Evolutionary conservation across 2,888 invertebrate species (phyloP).

Genomic region (Aphodius sticticus): DNA sequence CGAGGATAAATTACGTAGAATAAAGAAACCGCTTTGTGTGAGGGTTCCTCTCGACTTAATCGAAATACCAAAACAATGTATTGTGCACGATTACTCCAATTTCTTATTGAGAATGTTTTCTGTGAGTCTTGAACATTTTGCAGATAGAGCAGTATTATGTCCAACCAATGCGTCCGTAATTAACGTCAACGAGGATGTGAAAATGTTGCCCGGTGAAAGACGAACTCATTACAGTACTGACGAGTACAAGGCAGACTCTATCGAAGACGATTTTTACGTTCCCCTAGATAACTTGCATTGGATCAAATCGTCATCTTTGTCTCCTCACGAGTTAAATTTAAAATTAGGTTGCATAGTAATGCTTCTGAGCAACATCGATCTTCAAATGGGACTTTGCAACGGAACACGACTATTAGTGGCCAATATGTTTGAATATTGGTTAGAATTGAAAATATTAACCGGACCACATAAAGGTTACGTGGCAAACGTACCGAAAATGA

Average conservation of each 20-base stretch:
- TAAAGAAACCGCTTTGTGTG: not conserved
- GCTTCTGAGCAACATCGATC: constrained; percentile 39
- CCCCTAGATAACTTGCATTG: constrained; percentile 14
- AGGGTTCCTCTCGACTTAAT: constrained; percentile 32
- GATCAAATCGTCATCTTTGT: constrained; percentile 7
- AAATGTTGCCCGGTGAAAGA: constrained; percentile 25
- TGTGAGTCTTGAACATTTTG: not conserved
- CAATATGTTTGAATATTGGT: not conserved
- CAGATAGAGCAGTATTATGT: constrained; percentile 29
- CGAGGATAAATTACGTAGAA: constrained; percentile 20
- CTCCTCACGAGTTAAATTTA: constrained; percentile 20
- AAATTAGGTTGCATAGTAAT: constrained; percentile 38
- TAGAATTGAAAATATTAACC: constrained; percentile 17
- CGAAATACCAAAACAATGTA: constrained; percentile 36
- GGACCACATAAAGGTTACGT: constrained; percentile 19
- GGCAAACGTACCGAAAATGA: constrained; percentile 34
- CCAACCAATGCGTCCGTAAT: constrained; percentile 33
- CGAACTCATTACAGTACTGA: constrained; percentile 32
- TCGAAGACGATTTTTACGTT: constrained; percentile 31
- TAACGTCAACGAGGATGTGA: constrained; percentile 31
- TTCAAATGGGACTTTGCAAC: constrained; percentile 36
- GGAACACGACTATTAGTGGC: constrained; percentile 32
- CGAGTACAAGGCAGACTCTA: constrained; percentile 22
- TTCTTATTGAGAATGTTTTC: not conserved
- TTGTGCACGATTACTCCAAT: too few relatives aligned